phyloP scores from a whole-genome alignment of 2,888 invertebrate species.

The Gymnoscelis rufifasciata region DNA sequence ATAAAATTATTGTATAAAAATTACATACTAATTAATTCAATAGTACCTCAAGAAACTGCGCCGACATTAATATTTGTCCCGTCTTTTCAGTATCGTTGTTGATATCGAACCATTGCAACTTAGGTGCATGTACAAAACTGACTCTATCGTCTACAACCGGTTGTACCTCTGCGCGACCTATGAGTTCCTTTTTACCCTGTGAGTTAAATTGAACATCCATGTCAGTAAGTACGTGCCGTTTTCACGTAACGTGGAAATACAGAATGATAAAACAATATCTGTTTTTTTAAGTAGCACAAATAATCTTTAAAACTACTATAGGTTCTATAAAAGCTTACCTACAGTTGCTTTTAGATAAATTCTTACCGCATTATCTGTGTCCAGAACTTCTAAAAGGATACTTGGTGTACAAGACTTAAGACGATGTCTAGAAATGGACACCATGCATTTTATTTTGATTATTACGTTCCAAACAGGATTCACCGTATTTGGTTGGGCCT shows the following conservation, averaged over 20 bases:
- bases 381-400: constrained; percentile 64
- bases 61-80: constrained; percentile 73
- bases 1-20: too few relatives aligned
- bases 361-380: constrained; percentile 48
- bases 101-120: constrained; percentile 70
- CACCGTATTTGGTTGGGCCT: constrained; percentile 39
- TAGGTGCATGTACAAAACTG: constrained; percentile 50
- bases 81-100: constrained; percentile 48
- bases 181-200: constrained; percentile 45
- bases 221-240: too few relatives aligned
- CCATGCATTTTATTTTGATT: constrained; percentile 43
- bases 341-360: not conserved
- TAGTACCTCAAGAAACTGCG: constrained; percentile 62
- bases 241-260: too few relatives aligned
- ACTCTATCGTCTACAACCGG: constrained; percentile 42
- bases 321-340: not conserved
- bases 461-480: constrained; percentile 58
- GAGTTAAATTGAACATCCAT: too few relatives aligned
- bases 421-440: constrained; percentile 41
- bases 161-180: constrained; percentile 46
- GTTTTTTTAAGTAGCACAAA: too few relatives aligned
- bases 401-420: constrained; percentile 52
- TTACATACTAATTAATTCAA: too few relatives aligned
- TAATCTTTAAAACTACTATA: too few relatives aligned
- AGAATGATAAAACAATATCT: too few relatives aligned